Evolutionary conservation across 2,888 invertebrate genomes (phyloP).

Genomic region (Pterostichus niger): DNA sequence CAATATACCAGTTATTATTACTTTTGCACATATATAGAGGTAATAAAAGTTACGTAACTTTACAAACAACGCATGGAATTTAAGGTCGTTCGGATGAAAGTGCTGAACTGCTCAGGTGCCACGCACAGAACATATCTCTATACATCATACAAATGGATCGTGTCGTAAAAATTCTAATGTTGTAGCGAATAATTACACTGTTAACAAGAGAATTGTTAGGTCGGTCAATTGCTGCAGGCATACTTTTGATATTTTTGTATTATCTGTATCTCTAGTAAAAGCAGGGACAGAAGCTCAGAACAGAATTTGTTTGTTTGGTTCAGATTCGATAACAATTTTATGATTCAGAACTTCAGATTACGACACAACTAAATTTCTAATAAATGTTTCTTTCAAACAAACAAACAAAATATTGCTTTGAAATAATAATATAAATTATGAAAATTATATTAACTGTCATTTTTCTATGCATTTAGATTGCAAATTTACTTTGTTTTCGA

Average conservation of each 20-base stretch:
- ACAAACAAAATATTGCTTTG: too few species aligned
- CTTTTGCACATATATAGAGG: conserved; percentile 49
- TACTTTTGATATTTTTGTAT: background rate
- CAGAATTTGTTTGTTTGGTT: too few species aligned
- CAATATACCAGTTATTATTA: conserved; percentile 22
- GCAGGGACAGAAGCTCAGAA: too few species aligned
- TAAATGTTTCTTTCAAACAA: too few species aligned
- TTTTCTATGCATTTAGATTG: too few species aligned
- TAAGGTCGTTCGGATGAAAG: conserved; percentile 52
- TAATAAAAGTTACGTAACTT: conserved; percentile 54
- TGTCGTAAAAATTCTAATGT: conserved; percentile 43
- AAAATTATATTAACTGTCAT: too few species aligned
- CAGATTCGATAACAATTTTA: too few species aligned
- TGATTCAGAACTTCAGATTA: too few species aligned
- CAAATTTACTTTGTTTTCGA: too few species aligned
- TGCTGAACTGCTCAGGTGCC: conserved; percentile 39
- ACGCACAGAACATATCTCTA: conserved; percentile 26
- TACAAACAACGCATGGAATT: conserved; percentile 37
- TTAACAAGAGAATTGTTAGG: background rate
- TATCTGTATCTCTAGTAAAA: too few species aligned
- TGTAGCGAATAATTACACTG: conserved; percentile 31
- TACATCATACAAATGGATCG: conserved; percentile 45
- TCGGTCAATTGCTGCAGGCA: background rate
- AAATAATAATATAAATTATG: too few species aligned
- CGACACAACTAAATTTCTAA: too few species aligned